These are phyloP conservation scores for Halesus radiatus DNA, from an alignment of 1,140 invertebrate genomes.

Conservation along the genomic window DNA sequence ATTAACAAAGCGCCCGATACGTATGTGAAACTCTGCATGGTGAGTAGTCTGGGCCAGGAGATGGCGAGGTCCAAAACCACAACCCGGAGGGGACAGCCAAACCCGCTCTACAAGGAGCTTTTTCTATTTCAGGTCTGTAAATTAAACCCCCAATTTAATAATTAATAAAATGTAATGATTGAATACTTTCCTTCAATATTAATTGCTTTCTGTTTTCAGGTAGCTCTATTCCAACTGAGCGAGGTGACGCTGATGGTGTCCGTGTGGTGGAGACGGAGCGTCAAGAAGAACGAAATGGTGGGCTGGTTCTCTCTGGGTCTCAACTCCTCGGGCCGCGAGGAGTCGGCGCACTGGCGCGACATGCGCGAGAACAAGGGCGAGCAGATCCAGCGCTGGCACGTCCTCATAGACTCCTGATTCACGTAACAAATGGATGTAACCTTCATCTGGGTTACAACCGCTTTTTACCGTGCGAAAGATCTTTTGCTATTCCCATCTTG, in stretches of 20 bases:
- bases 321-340: conserved; percentile 92
- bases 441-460: conserved; percentile 51
- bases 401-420: conserved; percentile 68
- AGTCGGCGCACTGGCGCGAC: conserved; percentile 94
- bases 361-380: conserved; percentile 77
- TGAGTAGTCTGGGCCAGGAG: conserved; percentile 93
- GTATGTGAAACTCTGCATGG: conserved; percentile 91
- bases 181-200: no score
- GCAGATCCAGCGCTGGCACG: conserved; percentile 70
- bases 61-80: conserved; percentile 93
- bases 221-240: conserved; percentile 94
- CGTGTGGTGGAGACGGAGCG: conserved; percentile 90
- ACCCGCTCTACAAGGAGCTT: conserved; percentile 95
- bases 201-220: conserved; percentile 71
- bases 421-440: conserved; percentile 55
- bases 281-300: conserved; percentile 96
- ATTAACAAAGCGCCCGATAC: conserved; percentile 89
- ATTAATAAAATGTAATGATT: no score
- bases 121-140: conserved; percentile 91
- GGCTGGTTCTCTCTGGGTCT: conserved; percentile 95
- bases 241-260: conserved; percentile 95
- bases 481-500: conserved; percentile 56
- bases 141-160: no score
- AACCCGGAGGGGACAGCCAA: conserved; percentile 90
- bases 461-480: conserved; percentile 52